These are phyloP conservation scores for Caradrina kadenii DNA, from an alignment of 2,888 invertebrate species.

Conservation along the genomic window DNA sequence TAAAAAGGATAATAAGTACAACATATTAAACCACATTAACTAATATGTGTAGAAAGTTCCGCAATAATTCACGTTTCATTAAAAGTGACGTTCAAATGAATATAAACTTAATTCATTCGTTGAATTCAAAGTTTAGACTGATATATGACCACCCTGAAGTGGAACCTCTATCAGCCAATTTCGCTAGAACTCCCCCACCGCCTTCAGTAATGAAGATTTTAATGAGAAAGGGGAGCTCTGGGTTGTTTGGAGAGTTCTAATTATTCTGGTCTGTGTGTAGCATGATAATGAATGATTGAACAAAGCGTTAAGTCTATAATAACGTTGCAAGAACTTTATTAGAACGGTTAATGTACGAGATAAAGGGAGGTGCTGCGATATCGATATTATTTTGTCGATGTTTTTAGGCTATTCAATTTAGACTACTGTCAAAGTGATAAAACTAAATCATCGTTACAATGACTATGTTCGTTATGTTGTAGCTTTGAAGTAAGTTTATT, in stretches of 20 bases:
- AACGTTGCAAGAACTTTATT: conserved; percentile 88
- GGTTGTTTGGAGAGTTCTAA: conserved; percentile 76
- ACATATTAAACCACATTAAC: conserved; percentile 38
- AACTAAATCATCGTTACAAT: neutral
- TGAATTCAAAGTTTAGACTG: conserved; percentile 83
- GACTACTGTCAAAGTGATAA: neutral
- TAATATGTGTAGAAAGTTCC: conserved; percentile 71
- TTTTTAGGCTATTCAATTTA: neutral
- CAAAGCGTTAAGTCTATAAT: conserved; percentile 89
- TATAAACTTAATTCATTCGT: conserved; percentile 82
- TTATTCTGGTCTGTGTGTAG: conserved; percentile 76
- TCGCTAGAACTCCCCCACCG: conserved; percentile 67
- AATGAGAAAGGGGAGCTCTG: conserved; percentile 74
- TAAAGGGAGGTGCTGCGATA: conserved; percentile 62
- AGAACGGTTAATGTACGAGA: conserved; percentile 83
- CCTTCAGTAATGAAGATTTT: conserved; percentile 67
- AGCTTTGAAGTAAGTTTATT: too few relatives aligned
- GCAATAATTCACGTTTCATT: conserved; percentile 81
- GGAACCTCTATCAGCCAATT: conserved; percentile 65
- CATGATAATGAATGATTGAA: conserved; percentile 88
- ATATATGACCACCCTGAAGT: conserved; percentile 81
- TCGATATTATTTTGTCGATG: conserved; percentile 22
- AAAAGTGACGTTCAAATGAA: conserved; percentile 80
- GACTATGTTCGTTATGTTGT: neutral
- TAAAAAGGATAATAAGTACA: conserved; percentile 3